Conservation (phyloP, 2,888 invertebrate genomes). For the Vanessa cardui region DNA sequence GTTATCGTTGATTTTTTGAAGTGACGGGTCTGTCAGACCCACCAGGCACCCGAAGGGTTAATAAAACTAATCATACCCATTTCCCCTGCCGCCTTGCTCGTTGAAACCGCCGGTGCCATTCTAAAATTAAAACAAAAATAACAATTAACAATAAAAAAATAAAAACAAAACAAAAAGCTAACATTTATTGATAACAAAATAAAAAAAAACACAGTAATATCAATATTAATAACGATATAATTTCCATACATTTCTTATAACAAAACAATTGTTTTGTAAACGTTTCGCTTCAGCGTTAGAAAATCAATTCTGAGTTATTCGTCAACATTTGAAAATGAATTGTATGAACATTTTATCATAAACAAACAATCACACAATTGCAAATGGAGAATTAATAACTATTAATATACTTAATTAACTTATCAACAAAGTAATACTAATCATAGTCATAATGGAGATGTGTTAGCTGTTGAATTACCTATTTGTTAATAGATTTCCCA, state of each 20-base stretch:
- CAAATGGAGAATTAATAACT: slow-evolving; percentile 57
- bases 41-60: no score
- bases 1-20: no score
- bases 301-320: background rate
- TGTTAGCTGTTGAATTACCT: slow-evolving; percentile 11
- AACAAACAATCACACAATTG: slow-evolving; percentile 31
- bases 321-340: background rate
- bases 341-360: slow-evolving; percentile 39
- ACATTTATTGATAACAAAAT: slow-evolving; percentile 59
- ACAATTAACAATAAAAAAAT: slow-evolving; percentile 65
- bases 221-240: slow-evolving; percentile 43
- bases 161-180: slow-evolving; percentile 60
- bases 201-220: slow-evolving; percentile 43
- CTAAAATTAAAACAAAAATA: slow-evolving; percentile 87
- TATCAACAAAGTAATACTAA: slow-evolving; percentile 32
- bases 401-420: slow-evolving; percentile 28
- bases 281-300: no score
- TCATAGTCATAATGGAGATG: slow-evolving; percentile 29
- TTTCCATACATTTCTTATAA: slow-evolving; percentile 41
- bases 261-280: background rate
- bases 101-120: slow-evolving; percentile 92
- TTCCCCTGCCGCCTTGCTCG: slow-evolving; percentile 89
- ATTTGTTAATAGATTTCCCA: slow-evolving; percentile 12
- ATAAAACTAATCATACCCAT: slow-evolving; percentile 86
- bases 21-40: no score